Evolutionary conservation across 2,113 vertebrate species (phyloP).

Genomic region (Cheirogaleus medius): DNA sequence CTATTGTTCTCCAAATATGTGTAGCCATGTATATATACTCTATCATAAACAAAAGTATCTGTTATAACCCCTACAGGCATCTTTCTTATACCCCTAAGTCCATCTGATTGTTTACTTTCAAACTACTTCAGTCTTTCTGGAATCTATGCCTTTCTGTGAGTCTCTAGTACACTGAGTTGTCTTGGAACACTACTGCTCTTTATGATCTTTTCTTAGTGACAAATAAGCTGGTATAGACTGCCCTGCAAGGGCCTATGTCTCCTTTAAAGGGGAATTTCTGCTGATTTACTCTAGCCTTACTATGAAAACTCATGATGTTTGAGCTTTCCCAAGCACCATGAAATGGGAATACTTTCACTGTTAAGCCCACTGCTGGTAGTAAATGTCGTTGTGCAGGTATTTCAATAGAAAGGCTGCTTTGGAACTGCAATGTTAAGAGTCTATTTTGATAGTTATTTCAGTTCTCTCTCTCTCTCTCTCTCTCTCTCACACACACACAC

Average conservation of each 20-base stretch:
- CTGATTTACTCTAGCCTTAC: neutral
- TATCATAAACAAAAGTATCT: neutral
- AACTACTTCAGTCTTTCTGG: neutral
- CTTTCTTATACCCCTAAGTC: neutral
- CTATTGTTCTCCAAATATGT: neutral
- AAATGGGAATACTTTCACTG: neutral
- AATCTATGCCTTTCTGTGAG: neutral
- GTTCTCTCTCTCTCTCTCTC: too few species aligned
- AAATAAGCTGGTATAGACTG: neutral
- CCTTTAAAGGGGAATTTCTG: neutral
- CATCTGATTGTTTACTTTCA: neutral
- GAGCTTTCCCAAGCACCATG: neutral
- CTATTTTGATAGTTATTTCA: neutral
- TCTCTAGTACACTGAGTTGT: neutral
- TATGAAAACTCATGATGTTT: neutral
- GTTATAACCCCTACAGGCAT: neutral
- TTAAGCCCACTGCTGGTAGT: neutral
- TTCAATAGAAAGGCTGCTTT: neutral
- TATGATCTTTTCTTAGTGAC: neutral
- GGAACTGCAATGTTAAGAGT: neutral
- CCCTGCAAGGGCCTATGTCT: neutral
- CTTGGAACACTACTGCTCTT: fast-evolving
- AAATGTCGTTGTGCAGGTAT: neutral
- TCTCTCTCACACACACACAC: neutral
- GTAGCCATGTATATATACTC: neutral